phyloP scores from a whole-genome alignment of 2,797 vertebrate genomes.

The Neomorphus geoffroyi region DNA sequence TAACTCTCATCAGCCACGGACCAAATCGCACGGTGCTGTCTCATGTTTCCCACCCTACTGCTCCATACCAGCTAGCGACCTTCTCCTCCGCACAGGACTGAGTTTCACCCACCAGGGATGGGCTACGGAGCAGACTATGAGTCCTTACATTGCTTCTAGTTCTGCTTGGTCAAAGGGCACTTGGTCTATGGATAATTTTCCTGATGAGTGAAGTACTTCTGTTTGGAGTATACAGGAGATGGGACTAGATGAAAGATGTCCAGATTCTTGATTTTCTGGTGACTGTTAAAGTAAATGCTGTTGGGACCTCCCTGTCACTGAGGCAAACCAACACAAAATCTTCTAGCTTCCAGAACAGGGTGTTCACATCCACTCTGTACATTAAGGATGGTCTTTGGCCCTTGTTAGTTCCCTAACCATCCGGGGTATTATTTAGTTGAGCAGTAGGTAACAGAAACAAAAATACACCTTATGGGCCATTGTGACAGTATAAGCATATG shows the following conservation, averaged over 20 bases:
- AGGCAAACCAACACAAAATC: background rate
- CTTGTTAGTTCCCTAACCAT: background rate
- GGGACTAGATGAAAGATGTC: background rate
- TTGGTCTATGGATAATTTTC: background rate
- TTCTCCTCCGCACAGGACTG: rapidly evolving
- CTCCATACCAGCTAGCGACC: background rate
- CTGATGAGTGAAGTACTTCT: background rate
- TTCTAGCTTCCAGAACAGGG: background rate
- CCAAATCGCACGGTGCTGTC: rapidly evolving
- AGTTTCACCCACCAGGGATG: background rate
- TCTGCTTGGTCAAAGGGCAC: background rate
- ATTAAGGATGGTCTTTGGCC: background rate
- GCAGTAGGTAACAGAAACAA: background rate
- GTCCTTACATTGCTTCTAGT: background rate
- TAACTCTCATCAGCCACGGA: background rate
- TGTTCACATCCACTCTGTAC: background rate
- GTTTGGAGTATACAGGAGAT: background rate
- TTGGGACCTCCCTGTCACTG: background rate
- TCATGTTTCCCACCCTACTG: rapidly evolving
- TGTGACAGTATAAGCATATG: background rate
- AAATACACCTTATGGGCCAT: background rate
- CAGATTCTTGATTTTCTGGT: background rate
- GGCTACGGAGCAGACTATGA: background rate
- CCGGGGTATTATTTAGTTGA: background rate
- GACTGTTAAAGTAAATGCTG: background rate